Evolutionary conservation across 37 sponge, comb jelly and placozoan species (phyloP), one percentile per base, ranked within the genome.

Genomic region (Halichondria panicea): DNA sequence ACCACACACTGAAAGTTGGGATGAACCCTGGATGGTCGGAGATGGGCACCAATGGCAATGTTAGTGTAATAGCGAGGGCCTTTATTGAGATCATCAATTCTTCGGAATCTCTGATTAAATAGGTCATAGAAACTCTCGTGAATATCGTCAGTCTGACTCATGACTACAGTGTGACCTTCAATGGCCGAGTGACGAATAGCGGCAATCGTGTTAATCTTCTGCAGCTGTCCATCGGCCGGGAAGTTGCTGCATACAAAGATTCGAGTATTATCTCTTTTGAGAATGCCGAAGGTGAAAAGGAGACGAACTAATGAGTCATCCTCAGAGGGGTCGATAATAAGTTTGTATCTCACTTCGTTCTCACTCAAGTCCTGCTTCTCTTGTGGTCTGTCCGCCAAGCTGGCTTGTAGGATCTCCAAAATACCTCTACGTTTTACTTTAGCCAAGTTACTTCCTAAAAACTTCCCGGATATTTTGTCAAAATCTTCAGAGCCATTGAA

Each of bases 61-160:
- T 88, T 88, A n/a, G 93, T 69, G 43, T 84, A 92, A 74, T 71
- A 88, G 28, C 81, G 50, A 0, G 61, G 32, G 38, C 88, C 85
- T 6, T 69, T 76, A 28, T 68, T 22, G 24, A 72, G 55, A 75
- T 92, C 85, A 66, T 84, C 77, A 63, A 92, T 92, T 15, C 76
- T 34, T 9, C 74, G 33, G 60, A 88, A 92, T 24, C 84, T 66
- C 70, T 84, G 88, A 45, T 92, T 92, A 77, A 92, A 92, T n/a
- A 92, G 81, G 45, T 92, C 93, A 74, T 93, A 93, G 76, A 93
- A 88, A 72, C 89, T 84, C 64, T 93, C 93, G 60, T 85, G 80
- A 57, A 93, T 93, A 18, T 84, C 86, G 59, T 93, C 89, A 3
- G 86, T 77, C 45, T 93, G 89, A 19, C 75, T 66, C 81, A 93